Percentiles rank a stretch among this genome's conserved stretches.
phyloP scores from a whole-genome alignment of 2,888 invertebrate genomes.

The Torymus aiolomorphi region DNA sequence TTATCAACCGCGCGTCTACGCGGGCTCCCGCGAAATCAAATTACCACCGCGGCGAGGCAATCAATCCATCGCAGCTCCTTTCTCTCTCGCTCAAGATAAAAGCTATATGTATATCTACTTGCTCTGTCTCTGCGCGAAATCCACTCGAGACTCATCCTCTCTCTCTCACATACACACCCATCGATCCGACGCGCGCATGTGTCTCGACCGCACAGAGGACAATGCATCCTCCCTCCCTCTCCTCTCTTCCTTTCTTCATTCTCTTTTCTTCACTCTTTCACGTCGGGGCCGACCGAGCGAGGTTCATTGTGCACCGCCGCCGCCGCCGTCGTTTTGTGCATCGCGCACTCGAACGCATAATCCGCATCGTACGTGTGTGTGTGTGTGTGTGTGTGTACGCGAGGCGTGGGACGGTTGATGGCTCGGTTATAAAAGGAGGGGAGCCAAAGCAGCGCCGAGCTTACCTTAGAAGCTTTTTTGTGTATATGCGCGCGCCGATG shows the following conservation, averaged over 20 bases:
- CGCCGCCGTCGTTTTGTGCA: conserved; percentile 27
- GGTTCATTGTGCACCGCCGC: conserved; percentile 37
- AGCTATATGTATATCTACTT: no score
- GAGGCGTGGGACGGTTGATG: conserved; percentile 31
- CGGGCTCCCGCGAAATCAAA: no score
- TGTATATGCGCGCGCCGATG: not conserved
- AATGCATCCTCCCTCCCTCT: conserved; percentile 22
- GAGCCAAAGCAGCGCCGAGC: no score
- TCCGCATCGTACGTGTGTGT: conserved; percentile 20
- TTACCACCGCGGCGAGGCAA: no score
- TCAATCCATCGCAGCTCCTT: no score
- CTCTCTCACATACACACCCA: not conserved
- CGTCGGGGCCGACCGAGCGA: not conserved
- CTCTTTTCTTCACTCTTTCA: conserved; percentile 8
- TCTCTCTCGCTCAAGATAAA: no score
- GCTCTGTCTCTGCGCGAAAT: no score
- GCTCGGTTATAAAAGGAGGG: not conserved
- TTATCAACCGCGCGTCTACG: no score
- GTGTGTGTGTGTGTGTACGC: not conserved
- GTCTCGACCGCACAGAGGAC: conserved; percentile 11
- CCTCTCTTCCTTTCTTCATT: not conserved
- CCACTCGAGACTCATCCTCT: no score
- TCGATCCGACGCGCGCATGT: not conserved
- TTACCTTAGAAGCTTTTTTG: conserved; percentile 48
- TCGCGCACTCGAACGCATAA: conserved; percentile 32